Conservation (phyloP, 2,797 vertebrate genomes). For the Manis crassicaudata region DNA sequence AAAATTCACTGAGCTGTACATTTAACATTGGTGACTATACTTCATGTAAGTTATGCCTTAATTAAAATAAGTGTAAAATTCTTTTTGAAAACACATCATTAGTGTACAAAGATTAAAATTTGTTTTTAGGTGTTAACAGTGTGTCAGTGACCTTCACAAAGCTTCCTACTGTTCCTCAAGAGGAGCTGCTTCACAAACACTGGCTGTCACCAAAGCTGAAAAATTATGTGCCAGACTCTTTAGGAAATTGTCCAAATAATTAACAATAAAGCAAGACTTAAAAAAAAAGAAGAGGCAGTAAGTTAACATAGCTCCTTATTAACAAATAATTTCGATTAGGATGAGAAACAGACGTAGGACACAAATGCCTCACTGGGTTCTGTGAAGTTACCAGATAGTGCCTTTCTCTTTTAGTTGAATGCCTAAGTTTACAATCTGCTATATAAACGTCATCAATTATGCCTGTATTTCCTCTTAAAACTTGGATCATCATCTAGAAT, state of each 20-base stretch:
- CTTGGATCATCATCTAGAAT: conserved; percentile 95
- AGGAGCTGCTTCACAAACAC: conserved; percentile 94
- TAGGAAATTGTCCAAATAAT: conserved; percentile 94
- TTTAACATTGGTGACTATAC: background rate
- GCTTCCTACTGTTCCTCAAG: conserved; percentile 94
- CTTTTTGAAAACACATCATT: background rate
- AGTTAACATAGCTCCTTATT: conserved; percentile 93
- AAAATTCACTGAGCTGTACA: background rate
- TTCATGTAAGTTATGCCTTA: background rate
- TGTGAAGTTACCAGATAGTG: conserved; percentile 91
- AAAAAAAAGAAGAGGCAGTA: conserved; percentile 88
- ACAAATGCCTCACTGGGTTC: conserved; percentile 91
- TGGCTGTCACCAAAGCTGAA: conserved; percentile 91
- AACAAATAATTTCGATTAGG: conserved; percentile 91
- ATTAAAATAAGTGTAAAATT: background rate
- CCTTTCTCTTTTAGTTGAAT: conserved; percentile 93
- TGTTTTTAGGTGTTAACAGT: background rate
- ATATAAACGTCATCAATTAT: conserved; percentile 92
- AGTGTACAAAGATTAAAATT: conserved; percentile 56
- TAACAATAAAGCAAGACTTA: conserved; percentile 94
- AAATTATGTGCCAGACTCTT: conserved; percentile 96
- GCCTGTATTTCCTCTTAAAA: conserved; percentile 73
- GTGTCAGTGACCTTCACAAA: conserved; percentile 78
- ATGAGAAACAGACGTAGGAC: conserved; percentile 92
- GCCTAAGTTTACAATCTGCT: conserved; percentile 92